Evolutionary conservation across 2,113 vertebrate species (phyloP), one percentile per base, ranked within the genome.

Genomic region (Pleuronectes platessa): DNA sequence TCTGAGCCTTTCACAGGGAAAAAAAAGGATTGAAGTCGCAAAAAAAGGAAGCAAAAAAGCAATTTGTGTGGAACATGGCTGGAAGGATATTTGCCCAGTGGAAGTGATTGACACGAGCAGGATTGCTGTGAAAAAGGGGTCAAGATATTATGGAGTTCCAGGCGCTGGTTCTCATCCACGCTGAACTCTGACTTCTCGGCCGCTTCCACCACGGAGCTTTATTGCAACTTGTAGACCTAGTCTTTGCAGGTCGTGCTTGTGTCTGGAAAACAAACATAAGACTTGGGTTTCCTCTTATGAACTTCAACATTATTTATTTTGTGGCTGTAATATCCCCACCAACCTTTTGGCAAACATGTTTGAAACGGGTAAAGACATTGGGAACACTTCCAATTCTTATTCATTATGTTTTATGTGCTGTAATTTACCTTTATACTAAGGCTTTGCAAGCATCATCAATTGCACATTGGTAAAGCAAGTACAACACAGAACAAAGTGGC

Each of bases 31-130:
- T 67, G 20, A 21, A 42, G 20, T 5, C n/a, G 31, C 45, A 56
- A 55, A 83, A 63, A 68, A 63, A 68, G 4, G 1, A 47, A 65
- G 58, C 47, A 74, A 80, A 79, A 27, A 88, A 76, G 67, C 74
- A 83, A 77, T 82, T 74, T 88, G 66, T 73, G 53, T 37, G 45
- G 58, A 82, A 77, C 79, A 73, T 66, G 53, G 72, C 71, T 64
- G 68, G 70, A 65, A 73, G 68, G 13, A 76, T 75, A 42, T 78
- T 74, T 73, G 76, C 72, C 64, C 79, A 54, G 60, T 55, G 64
- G 80, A 78, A 54, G 74, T 81, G 81, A 90, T 66, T 89, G 90
- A 93, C 87, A 86, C 66, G 14, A 71, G 64, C 77, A 79, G 85
- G 70, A 82, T 84, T 75, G 54, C 66, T 47, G 56, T 59, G 63